phyloP scores from a whole-genome alignment of 2,888 invertebrate genomes.

The Acanthosepion lycidas region DNA sequence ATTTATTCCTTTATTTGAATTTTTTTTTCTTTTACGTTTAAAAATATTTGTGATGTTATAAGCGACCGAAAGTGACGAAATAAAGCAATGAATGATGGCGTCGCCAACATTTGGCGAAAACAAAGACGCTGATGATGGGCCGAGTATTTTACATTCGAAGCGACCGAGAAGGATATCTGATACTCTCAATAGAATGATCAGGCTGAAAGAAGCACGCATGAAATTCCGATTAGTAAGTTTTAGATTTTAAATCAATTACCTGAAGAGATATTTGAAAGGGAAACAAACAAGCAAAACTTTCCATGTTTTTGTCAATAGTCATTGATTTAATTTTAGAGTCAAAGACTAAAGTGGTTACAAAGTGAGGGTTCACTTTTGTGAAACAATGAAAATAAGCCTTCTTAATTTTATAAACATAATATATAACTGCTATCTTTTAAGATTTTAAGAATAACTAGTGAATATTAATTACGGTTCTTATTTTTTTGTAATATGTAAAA shows the following conservation, averaged over 20 bases:
- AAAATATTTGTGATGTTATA: background rate
- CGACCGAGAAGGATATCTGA: constrained; percentile 62
- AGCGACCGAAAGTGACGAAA: background rate
- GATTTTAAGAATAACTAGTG: too few relatives aligned
- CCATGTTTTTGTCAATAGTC: background rate
- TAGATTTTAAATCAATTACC: background rate
- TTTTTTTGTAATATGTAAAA: too few relatives aligned
- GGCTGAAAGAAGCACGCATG: constrained; percentile 63
- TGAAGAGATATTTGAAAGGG: too few relatives aligned
- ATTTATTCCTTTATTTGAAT: background rate
- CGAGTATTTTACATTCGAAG: constrained; percentile 52
- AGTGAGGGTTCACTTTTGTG: background rate
- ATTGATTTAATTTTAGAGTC: too few relatives aligned
- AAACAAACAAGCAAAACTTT: too few relatives aligned
- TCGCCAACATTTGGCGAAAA: constrained; percentile 48
- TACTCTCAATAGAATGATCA: constrained; percentile 64
- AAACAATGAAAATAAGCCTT: too few relatives aligned
- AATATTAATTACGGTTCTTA: too few relatives aligned
- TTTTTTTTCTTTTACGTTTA: background rate
- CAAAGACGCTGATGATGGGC: constrained; percentile 47
- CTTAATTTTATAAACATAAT: too few relatives aligned
- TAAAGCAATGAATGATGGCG: constrained; percentile 52
- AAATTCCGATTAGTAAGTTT: constrained; percentile 40
- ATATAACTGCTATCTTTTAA: too few relatives aligned
- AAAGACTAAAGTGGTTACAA: background rate